phyloP scores from a whole-genome alignment of 2,113 vertebrate genomes.

The Leucoraja erinaceus region DNA sequence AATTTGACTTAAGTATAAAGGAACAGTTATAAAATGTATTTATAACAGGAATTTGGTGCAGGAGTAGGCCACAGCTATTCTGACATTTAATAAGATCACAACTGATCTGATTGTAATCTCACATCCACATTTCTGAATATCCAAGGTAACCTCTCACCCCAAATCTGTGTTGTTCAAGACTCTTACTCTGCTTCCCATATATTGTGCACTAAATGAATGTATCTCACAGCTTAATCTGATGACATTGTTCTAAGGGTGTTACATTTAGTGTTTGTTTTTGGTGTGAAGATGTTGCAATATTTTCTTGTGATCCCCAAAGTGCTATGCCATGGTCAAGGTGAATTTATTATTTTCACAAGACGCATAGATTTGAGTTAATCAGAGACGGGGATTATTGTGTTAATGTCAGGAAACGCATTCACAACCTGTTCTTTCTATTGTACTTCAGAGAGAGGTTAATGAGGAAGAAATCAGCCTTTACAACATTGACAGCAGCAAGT shows the following conservation, averaged over 20 bases:
- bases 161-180: background rate
- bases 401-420: background rate
- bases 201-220: background rate
- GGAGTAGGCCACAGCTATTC: too few relatives aligned
- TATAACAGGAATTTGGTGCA: background rate
- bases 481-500: background rate
- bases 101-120: too few relatives aligned
- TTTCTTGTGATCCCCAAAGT: background rate
- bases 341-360: background rate
- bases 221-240: background rate
- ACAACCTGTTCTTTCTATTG: background rate
- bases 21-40: background rate
- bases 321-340: background rate
- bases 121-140: too few relatives aligned
- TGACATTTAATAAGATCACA: too few relatives aligned
- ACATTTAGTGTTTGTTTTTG: background rate
- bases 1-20: background rate
- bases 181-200: background rate
- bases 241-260: background rate
- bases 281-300: background rate
- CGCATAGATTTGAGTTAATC: background rate
- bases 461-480: background rate
- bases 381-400: background rate
- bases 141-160: too few relatives aligned
- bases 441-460: background rate